These are phyloP conservation scores for Drosophila micromelanica DNA, from an alignment of 1,140 invertebrate genomes.

Conservation along the genomic window DNA sequence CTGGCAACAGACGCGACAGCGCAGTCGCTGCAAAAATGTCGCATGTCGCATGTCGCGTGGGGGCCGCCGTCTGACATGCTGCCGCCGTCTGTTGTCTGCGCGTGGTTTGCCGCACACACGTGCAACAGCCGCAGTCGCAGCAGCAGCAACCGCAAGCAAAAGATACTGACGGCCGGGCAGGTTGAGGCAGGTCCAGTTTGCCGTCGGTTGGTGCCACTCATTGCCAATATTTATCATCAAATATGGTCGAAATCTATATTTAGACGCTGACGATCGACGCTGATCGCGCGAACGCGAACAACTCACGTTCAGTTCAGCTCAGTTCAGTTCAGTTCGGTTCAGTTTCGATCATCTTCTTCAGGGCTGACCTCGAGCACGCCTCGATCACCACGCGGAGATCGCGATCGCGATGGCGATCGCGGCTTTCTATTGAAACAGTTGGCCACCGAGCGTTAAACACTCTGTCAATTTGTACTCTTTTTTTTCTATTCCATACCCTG, in stretches of 20 bases:
- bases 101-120: conserved; percentile 44
- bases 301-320: conserved; percentile 9
- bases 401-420: conserved; percentile 40
- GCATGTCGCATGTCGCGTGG: conserved; percentile 50
- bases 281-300: conserved; percentile 20
- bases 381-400: conserved; percentile 13
- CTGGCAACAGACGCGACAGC: conserved; percentile 23
- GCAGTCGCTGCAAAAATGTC: conserved; percentile 54
- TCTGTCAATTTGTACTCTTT: conserved; percentile 7
- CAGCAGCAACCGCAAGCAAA: background rate
- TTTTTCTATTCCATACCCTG: background rate
- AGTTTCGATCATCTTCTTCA: conserved; percentile 54
- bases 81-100: conserved; percentile 44
- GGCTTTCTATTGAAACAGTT: conserved; percentile 81
- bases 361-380: conserved; percentile 53
- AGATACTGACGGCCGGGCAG: conserved; percentile 30
- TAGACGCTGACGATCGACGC: conserved; percentile 66
- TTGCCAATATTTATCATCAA: conserved; percentile 79
- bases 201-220: conserved; percentile 40
- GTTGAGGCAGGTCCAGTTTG: conserved; percentile 67
- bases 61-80: conserved; percentile 62
- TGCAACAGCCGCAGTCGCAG: conserved; percentile 39
- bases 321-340: too few species aligned
- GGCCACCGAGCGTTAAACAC: conserved; percentile 36
- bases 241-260: conserved; percentile 81